A percentile compares a stretch with the other conserved stretches of the same genome.
Evolutionary conservation across 2,113 vertebrate species (phyloP).

Genomic region (Struthidea cinerea): DNA sequence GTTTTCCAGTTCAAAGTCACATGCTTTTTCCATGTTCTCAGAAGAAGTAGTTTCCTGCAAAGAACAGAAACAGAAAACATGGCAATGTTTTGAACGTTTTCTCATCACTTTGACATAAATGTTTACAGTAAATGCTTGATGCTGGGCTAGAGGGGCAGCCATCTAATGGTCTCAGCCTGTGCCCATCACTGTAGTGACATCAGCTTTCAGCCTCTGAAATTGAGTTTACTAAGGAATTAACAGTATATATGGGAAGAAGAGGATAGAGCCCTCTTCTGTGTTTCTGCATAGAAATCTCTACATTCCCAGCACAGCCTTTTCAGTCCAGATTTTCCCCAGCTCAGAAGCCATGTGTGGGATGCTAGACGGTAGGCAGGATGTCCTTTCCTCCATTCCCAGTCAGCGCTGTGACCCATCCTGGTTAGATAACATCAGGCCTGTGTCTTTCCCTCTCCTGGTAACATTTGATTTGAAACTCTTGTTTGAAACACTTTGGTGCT

Average conservation of each 20-base stretch:
- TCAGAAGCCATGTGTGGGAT: neutral
- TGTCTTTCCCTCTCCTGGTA: neutral
- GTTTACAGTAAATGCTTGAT: neutral
- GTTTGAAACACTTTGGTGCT: neutral
- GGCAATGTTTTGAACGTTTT: neutral
- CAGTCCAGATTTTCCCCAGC: neutral
- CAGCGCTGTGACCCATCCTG: neutral
- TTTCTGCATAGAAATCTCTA: neutral
- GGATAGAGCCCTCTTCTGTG: neutral
- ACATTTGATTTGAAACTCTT: neutral
- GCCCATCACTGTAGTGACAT: neutral
- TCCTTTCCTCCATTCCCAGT: neutral
- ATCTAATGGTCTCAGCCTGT: neutral
- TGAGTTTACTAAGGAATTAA: neutral
- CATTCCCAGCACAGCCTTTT: neutral
- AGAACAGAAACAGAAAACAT: neutral
- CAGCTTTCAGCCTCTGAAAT: neutral
- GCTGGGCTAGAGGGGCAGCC: neutral
- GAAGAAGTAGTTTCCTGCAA: neutral
- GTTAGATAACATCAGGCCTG: neutral
- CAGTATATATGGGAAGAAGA: neutral
- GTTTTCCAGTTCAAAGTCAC: slow-evolving; percentile 51
- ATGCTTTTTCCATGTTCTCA: slow-evolving; percentile 3
- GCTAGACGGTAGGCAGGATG: too few species aligned
- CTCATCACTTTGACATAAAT: neutral